These are phyloP conservation scores for Formica exsecta DNA, from an alignment of 1,140 invertebrate species.

Conservation along the genomic window DNA sequence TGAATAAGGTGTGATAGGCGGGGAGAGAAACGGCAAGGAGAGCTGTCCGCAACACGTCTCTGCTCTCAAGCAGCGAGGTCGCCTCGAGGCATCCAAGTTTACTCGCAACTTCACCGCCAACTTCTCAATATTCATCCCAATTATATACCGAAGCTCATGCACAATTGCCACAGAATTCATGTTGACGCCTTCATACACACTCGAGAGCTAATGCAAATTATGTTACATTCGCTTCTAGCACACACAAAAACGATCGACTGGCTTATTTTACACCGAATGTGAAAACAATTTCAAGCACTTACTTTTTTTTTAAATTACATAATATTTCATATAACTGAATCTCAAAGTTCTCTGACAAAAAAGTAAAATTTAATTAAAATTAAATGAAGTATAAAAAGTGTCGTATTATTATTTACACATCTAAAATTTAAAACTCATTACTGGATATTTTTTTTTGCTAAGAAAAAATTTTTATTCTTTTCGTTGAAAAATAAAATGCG, in stretches of 20 bases:
- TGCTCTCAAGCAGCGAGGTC: conserved; percentile 85
- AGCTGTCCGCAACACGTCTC: conserved; percentile 86
- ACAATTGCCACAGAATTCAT: conserved; percentile 75
- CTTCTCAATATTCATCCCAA: conserved; percentile 87
- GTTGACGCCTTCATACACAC: conserved; percentile 42
- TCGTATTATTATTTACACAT: background rate
- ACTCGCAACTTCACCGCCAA: conserved; percentile 86
- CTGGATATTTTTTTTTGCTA: background rate
- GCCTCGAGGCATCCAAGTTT: conserved; percentile 85
- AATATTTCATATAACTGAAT: background rate
- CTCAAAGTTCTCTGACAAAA: background rate
- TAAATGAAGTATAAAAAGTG: background rate
- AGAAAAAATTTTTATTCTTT: background rate
- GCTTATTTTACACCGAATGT: conserved; percentile 21
- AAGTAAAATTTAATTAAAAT: background rate
- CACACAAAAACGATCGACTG: conserved; percentile 3
- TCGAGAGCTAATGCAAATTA: conserved; percentile 12
- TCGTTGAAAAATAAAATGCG: background rate
- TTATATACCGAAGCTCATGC: conserved; percentile 82
- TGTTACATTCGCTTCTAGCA: conserved; percentile 32
- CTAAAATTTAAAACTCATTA: background rate
- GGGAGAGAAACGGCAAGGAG: conserved; percentile 76
- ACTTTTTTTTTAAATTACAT: conserved; percentile 2
- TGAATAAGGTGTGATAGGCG: conserved; percentile 76
- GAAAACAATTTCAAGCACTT: background rate